phyloP scores from a whole-genome alignment of 2,888 invertebrate genomes.

The Stenodera caucasica region DNA sequence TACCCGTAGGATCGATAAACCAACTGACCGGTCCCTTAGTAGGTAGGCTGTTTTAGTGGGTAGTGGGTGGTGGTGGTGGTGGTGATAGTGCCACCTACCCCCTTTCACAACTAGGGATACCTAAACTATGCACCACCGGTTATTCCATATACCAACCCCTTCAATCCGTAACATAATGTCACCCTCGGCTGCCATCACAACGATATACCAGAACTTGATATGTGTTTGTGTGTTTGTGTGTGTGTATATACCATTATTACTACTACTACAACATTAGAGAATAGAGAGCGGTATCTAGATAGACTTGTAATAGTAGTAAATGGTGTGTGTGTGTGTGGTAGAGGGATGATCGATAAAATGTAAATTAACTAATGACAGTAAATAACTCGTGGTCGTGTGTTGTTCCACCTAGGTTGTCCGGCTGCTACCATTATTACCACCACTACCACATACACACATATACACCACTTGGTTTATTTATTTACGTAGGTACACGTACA shows the following conservation, averaged over 20 bases:
- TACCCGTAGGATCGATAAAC: constrained; percentile 43
- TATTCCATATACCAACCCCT: constrained; percentile 15
- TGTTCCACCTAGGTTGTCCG: constrained; percentile 1
- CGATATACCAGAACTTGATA: neutral
- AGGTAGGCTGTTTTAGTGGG: too few relatives aligned
- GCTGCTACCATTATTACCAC: neutral
- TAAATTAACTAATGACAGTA: constrained; percentile 36
- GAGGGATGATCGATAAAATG: constrained; percentile 34
- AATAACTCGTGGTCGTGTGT: constrained; percentile 20
- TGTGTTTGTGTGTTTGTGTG: neutral
- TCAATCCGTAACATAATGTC: constrained; percentile 22
- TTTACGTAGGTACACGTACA: neutral
- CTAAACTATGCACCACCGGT: constrained; percentile 23
- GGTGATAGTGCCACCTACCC: neutral
- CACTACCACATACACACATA: too few relatives aligned
- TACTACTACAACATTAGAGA: neutral
- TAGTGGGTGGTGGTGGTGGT: constrained; percentile 11
- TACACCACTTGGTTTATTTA: neutral
- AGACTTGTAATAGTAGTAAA: constrained; percentile 3
- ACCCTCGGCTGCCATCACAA: constrained; percentile 15
- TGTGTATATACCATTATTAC: too few relatives aligned
- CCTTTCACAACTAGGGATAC: neutral
- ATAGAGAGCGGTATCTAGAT: neutral
- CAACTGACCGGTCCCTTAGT: constrained; percentile 27
- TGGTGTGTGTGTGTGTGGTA: neutral